Evolutionary conservation across 2,888 invertebrate species (phyloP).

Genomic region (Apeira syringaria): DNA sequence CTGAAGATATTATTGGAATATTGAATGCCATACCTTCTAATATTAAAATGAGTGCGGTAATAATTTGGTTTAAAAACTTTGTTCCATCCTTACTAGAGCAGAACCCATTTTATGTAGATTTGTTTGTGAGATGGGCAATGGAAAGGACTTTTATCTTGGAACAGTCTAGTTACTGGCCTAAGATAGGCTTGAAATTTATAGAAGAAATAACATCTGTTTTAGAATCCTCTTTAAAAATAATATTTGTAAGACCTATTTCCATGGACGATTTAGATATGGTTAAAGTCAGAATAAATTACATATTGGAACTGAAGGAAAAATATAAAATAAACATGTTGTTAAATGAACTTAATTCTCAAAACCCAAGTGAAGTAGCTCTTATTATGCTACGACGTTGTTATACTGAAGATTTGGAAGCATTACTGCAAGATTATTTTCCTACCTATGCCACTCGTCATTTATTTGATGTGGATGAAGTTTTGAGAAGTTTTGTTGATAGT

Average conservation of each 20-base stretch:
- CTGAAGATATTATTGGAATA: constrained; percentile 59
- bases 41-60: constrained; percentile 68
- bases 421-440: constrained; percentile 69
- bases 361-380: constrained; percentile 67
- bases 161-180: constrained; percentile 76
- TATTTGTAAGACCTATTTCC: constrained; percentile 65
- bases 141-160: constrained; percentile 72
- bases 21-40: constrained; percentile 66
- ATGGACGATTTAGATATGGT: constrained; percentile 70
- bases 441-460: constrained; percentile 62
- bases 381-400: constrained; percentile 78
- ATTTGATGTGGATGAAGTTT: constrained; percentile 70
- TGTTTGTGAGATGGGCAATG: constrained; percentile 76
- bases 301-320: constrained; percentile 71
- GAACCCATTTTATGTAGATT: constrained; percentile 71
- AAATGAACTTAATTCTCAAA: constrained; percentile 67
- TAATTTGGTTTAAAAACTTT: constrained; percentile 75
- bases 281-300: constrained; percentile 65
- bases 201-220: constrained; percentile 63
- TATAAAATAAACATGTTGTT: constrained; percentile 74
- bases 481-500: constrained; percentile 67
- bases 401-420: constrained; percentile 70
- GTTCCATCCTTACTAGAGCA: constrained; percentile 65
- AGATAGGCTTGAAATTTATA: constrained; percentile 74
- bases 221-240: constrained; percentile 62